A percentile compares a stretch with the other conserved stretches of the same genome.
These are phyloP conservation scores for Enteromius trimaculatus DNA, from an alignment of 2,797 vertebrate genomes.

Conservation along the genomic window DNA sequence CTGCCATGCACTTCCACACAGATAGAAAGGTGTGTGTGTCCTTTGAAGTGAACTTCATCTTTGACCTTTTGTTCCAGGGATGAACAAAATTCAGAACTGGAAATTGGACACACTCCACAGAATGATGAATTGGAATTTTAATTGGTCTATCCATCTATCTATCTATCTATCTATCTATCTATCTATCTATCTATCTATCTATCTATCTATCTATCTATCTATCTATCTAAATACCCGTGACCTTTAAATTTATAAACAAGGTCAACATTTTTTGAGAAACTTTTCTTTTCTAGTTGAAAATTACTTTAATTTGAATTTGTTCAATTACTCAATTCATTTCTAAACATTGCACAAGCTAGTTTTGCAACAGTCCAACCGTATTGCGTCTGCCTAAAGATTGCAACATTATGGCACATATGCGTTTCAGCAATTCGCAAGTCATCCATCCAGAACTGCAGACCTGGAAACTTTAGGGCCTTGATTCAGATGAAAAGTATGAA, in stretches of 20 bases:
- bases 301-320: not conserved
- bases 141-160: not conserved
- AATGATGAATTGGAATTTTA: not conserved
- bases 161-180: not conserved
- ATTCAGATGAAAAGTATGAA: not conserved
- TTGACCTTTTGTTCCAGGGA: constrained; percentile 22
- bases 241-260: not conserved
- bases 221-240: not conserved
- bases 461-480: not conserved
- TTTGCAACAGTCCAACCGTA: not conserved
- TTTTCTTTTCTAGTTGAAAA: not conserved
- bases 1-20: constrained; percentile 17
- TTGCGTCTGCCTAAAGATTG: not conserved
- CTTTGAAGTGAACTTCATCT: constrained; percentile 32
- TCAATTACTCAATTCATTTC: not conserved
- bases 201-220: not conserved
- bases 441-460: not conserved
- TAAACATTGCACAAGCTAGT: not conserved
- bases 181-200: not conserved
- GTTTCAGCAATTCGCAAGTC: not conserved
- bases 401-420: not conserved
- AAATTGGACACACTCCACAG: not conserved
- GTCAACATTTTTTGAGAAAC: not conserved
- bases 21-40: not conserved
- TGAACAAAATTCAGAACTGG: not conserved